Conservation (phyloP, 2,888 invertebrate genomes). For the Norana najaformis region DNA sequence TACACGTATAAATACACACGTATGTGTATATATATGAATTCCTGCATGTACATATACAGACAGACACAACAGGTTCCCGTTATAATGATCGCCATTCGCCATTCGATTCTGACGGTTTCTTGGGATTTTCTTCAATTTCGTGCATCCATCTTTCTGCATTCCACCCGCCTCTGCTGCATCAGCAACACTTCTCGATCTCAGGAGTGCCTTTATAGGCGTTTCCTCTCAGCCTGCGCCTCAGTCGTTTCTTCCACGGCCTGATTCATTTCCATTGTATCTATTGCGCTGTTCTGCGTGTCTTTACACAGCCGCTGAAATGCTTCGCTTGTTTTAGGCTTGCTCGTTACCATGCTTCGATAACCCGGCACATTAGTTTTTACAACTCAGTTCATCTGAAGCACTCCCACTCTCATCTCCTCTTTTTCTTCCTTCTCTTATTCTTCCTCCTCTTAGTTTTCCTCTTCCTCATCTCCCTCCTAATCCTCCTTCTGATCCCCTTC, state of each 20-base stretch:
- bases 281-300: neutral
- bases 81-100: too few species aligned
- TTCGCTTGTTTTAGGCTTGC: neutral
- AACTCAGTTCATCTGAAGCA: neutral
- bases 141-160: neutral
- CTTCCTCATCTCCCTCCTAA: neutral
- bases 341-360: constrained; percentile 13
- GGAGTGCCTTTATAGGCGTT: neutral
- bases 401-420: neutral
- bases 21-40: too few species aligned
- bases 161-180: neutral
- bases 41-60: too few species aligned
- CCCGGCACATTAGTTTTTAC: constrained; percentile 13
- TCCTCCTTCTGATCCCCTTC: neutral
- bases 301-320: neutral
- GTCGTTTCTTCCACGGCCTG: neutral
- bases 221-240: neutral
- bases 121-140: neutral
- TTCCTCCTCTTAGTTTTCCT: neutral
- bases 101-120: neutral
- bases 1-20: neutral
- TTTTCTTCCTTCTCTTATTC: neutral
- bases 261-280: neutral
- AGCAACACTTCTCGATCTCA: neutral
- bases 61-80: neutral